Base-by-base conservation (phyloP, 2,888 invertebrate species). In the Aplocera efformata region DNA sequence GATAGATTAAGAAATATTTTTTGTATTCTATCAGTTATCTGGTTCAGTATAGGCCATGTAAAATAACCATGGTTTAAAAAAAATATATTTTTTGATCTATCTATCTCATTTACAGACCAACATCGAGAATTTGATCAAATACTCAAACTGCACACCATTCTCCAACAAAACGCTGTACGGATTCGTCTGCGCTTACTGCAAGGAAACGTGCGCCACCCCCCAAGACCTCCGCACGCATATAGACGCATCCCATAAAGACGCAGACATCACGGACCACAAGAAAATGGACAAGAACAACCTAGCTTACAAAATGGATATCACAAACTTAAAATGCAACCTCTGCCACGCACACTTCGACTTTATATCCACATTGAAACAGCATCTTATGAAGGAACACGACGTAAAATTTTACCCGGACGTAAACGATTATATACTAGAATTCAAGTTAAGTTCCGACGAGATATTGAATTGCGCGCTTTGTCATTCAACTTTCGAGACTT, bases 101-200 rank as follows among this genome's bases (percentile, higher is more conserved):
- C n/a, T n/a, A n/a, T n/a, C n/a, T n/a, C n/a, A n/a, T n/a, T n/a
- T n/a, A 5, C 13, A 17, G 10, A 38, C 52, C 0, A 85, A 85
- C 41, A 60, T 84, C 0, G 72, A 79, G 5, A 79, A 77, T 9
- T 46, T 85, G 0, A 48, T 85, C 0, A 81, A 77, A 48, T 63
- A 81, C 33, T 84, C 86, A 0, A 86, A 85, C 42, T 83, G 81
- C 11, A 83, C 84, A 0, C 84, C 84, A 0, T 86, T 86, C 32
- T 69, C 66, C 0, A 82, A 79, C 36, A 84, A 82, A 52, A 79
- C 79, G 0, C 31, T 82, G 3, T 48, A 71, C 4, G 86, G 86
- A 0, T 72, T 82, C 1, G 57, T 67, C 0, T 85, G 85, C 39
- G 80, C 72, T 0, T 85, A 73, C 36, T 86, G 85, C 54, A 82